These are phyloP conservation scores for Burhinus oedicnemus DNA, from an alignment of 2,113 vertebrate species.

Conservation along the genomic window DNA sequence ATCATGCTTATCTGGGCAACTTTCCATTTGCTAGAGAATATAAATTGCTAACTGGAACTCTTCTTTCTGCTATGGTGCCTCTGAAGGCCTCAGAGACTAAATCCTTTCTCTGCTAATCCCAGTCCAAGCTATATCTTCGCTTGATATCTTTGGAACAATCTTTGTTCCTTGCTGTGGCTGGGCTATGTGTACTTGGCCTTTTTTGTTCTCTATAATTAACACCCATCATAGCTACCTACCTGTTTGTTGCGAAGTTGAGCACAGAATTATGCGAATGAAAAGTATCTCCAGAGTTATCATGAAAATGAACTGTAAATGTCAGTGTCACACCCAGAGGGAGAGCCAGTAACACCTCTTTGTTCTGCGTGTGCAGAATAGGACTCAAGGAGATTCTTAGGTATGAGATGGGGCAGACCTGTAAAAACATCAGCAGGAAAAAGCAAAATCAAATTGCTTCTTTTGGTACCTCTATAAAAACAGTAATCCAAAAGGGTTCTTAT, in stretches of 20 bases:
- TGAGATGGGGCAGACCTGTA: constrained; percentile 90
- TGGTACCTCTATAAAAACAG: background rate
- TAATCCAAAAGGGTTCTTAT: background rate
- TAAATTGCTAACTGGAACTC: background rate
- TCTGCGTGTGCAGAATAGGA: constrained; percentile 78
- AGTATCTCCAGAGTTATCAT: constrained; percentile 82
- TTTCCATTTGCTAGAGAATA: background rate
- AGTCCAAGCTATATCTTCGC: background rate
- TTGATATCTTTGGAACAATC: background rate
- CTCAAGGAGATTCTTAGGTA: constrained; percentile 88
- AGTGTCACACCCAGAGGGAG: constrained; percentile 87
- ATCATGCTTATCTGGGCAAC: background rate
- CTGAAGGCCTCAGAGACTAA: background rate
- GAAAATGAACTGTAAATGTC: constrained; percentile 88
- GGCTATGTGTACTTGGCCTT: background rate
- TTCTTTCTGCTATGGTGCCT: background rate
- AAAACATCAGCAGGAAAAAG: background rate
- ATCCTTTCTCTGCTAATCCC: background rate
- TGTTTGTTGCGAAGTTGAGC: constrained; percentile 88
- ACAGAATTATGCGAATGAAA: constrained; percentile 88
- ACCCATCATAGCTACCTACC: constrained; percentile 62
- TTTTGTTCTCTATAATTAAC: background rate
- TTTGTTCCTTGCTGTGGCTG: background rate
- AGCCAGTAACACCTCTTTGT: constrained; percentile 74
- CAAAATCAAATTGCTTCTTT: background rate